These are phyloP conservation scores for Gadopsis marmoratus DNA, from an alignment of 2,797 vertebrate genomes.

Conservation along the genomic window DNA sequence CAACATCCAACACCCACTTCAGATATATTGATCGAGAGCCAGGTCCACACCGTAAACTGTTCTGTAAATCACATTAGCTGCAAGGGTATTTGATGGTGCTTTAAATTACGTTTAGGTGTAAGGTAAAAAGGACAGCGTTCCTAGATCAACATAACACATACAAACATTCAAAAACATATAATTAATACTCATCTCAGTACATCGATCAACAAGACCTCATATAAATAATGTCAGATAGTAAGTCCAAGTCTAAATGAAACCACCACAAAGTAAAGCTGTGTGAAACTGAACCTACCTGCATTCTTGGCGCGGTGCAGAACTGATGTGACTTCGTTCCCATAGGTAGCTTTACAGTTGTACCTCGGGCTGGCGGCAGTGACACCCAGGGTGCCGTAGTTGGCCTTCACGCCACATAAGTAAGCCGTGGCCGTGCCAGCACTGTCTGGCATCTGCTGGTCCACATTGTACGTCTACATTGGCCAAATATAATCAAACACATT, in stretches of 20 bases:
- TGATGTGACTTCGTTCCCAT: slow-evolving; percentile 83
- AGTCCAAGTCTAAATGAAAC: neutral
- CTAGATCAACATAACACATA: neutral
- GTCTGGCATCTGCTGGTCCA: slow-evolving; percentile 88
- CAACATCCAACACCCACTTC: neutral
- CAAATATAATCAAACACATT: slow-evolving; percentile 20
- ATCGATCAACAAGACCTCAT: neutral
- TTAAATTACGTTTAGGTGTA: neutral
- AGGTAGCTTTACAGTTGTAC: slow-evolving; percentile 64
- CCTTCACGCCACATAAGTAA: slow-evolving; percentile 87
- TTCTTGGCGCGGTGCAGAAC: slow-evolving; percentile 83
- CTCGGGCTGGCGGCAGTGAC: slow-evolving; percentile 77
- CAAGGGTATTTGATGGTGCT: neutral
- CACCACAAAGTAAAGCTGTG: neutral
- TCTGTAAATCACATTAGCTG: too few species aligned
- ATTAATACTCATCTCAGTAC: too few species aligned
- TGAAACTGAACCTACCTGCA: slow-evolving; percentile 72
- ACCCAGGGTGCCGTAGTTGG: slow-evolving; percentile 87
- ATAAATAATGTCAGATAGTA: neutral
- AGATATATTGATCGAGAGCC: neutral
- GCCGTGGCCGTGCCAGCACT: slow-evolving; percentile 88
- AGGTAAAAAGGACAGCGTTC: neutral
- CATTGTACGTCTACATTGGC: slow-evolving; percentile 84
- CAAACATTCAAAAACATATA: neutral
- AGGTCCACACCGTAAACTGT: neutral